Percentiles rank a stretch among this genome's conserved stretches.
Conservation (phyloP, 2,888 invertebrate genomes). For the Myathropa florea region DNA sequence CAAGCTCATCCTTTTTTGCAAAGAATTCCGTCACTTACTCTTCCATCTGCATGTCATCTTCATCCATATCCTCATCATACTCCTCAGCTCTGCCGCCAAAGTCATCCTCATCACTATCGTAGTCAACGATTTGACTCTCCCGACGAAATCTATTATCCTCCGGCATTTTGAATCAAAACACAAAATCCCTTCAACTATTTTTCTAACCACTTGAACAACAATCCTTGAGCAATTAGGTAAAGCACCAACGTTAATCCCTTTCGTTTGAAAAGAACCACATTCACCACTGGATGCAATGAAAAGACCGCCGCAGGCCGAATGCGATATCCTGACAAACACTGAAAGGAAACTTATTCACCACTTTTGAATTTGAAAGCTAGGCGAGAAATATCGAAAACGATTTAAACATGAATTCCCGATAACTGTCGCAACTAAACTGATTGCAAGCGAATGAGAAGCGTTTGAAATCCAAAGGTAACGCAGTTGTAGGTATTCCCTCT, state of each 20-base stretch:
- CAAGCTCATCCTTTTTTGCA: too few species aligned
- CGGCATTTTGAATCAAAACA: constrained; percentile 44
- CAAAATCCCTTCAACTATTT: background rate
- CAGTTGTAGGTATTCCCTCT: constrained; percentile 58
- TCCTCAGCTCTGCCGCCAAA: constrained; percentile 73
- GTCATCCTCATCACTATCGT: constrained; percentile 78
- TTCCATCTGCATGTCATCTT: constrained; percentile 77
- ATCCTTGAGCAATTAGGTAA: background rate
- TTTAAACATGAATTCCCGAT: constrained; percentile 3
- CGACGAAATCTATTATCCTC: constrained; percentile 73
- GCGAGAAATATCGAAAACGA: background rate
- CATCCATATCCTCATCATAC: constrained; percentile 70
- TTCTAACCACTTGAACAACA: background rate
- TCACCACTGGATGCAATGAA: background rate
- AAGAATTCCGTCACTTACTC: constrained; percentile 72
- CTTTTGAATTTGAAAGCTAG: background rate
- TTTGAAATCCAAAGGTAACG: constrained; percentile 47
- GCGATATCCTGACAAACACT: constrained; percentile 17
- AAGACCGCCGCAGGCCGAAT: background rate
- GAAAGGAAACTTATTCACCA: background rate
- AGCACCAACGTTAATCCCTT: background rate
- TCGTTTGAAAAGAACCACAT: background rate
- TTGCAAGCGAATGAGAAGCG: constrained; percentile 31
- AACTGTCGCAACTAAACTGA: constrained; percentile 53
- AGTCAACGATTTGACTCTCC: constrained; percentile 74